Evolutionary conservation across 2,113 vertebrate species (phyloP), one percentile per base, ranked within the genome.

Genomic region (Sciurus niger): DNA sequence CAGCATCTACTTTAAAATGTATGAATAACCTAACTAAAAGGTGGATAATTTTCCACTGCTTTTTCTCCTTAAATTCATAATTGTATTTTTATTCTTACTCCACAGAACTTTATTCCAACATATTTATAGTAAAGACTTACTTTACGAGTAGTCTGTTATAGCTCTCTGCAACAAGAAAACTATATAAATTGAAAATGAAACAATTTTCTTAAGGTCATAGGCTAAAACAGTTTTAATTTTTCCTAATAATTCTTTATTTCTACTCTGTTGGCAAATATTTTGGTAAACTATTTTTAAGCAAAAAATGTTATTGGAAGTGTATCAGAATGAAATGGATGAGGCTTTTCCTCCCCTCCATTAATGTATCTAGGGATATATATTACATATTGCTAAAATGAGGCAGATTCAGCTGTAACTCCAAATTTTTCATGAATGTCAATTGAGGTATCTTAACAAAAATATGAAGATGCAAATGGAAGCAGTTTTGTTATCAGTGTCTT

Each of bases 1-100:
- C 58, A 79, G 40, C 25, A 89, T 89, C 16, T 89, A 89, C 63
- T 82, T 94, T 30, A 79, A 93, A 96, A 85, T 72, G 63, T 30
- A 79, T 72, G 32, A 51, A 86, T 80, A 73, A 93, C n/a, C 46
- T 32, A n/a, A 20, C 8, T 48, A 46, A 90, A 67, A 80, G 6
- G 43, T 78, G 63, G 32, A 58, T 83, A 53, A 25, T 17, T 87
- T 84, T 68, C n/a, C 51, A 88, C 60, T 80, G 43, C 17, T 83
- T 68, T 89, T 93, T 89, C 55, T 68, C 37, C 18, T 65, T 65
- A 84, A 84, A 65, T 73, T 73, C 53, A 8, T 90, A 74, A 65
- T 72, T 90, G 43, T 72, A 58, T 63, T 84, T 89, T 85, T 73
- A 78, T 73, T 93, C 43, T 84, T 73, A 4, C 30, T 87, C 48